phyloP scores from a whole-genome alignment of 1,140 invertebrate genomes.

The Neotoxoptera formosana region DNA sequence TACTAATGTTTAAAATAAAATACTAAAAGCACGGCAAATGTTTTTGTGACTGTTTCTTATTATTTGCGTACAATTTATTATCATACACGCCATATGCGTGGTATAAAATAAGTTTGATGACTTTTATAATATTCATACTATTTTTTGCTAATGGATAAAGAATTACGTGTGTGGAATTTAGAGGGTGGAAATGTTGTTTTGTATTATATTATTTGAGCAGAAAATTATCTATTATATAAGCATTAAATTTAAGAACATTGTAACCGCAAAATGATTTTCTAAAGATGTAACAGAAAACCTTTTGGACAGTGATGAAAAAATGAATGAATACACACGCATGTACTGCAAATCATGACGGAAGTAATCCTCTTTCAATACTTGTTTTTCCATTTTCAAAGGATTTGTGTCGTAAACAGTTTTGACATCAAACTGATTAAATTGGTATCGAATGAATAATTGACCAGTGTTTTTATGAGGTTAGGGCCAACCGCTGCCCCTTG shows the following conservation, averaged over 20 bases:
- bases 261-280: neutral
- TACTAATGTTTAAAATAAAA: too few relatives aligned
- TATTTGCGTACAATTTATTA: neutral
- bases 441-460: slow-evolving; percentile 24
- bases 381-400: slow-evolving; percentile 26
- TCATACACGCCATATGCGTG: neutral
- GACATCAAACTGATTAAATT: slow-evolving; percentile 24
- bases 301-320: neutral
- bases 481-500: neutral
- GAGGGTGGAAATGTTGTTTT: too few relatives aligned
- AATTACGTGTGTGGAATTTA: neutral
- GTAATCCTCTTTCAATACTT: slow-evolving; percentile 17
- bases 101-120: neutral
- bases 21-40: neutral
- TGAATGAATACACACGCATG: neutral
- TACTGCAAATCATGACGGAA: neutral
- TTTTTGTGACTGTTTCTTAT: neutral
- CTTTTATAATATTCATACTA: neutral
- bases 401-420: neutral
- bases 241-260: neutral
- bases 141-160: neutral
- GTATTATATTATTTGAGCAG: neutral
- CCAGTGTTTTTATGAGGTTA: neutral
- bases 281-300: neutral
- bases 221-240: neutral